Conservation (phyloP, 2,113 vertebrate species). For the Taurulus bubalis region DNA sequence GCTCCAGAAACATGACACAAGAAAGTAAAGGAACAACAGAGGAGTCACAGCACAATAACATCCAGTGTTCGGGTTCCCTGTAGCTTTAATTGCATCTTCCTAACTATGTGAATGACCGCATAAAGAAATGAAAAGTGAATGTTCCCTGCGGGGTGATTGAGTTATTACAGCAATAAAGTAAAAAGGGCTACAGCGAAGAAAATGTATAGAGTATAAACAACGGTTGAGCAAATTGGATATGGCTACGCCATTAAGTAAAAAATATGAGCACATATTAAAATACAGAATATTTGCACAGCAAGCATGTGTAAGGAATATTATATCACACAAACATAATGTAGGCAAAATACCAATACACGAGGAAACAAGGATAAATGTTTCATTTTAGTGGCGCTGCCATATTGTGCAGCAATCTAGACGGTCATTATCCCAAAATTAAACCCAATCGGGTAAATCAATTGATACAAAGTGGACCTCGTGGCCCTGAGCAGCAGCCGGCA, state of each 20-base stretch:
- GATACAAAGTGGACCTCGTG: conserved; percentile 19
- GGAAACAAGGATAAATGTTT: neutral
- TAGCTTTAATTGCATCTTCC: neutral
- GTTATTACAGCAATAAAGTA: conserved; percentile 21
- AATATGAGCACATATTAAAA: conserved; percentile 18
- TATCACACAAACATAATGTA: neutral
- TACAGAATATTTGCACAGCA: neutral
- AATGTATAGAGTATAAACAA: conserved; percentile 14
- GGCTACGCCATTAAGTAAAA: conserved; percentile 3
- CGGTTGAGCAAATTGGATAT: conserved; percentile 7
- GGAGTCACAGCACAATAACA: neutral
- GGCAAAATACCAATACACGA: conserved; percentile 5
- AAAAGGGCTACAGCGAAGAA: neutral
- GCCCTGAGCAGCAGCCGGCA: conserved; percentile 27
- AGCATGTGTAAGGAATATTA: conserved; percentile 8
- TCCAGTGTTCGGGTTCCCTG: neutral
- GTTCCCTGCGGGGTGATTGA: conserved; percentile 15
- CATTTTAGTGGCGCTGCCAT: conserved; percentile 16
- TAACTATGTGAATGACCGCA: neutral
- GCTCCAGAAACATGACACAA: neutral
- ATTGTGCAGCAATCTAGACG: neutral
- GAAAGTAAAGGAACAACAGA: conserved; percentile 2
- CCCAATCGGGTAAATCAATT: conserved; percentile 3
- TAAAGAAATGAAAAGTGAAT: conserved; percentile 32
- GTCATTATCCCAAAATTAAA: conserved; percentile 20